These are phyloP conservation scores for Ahaetulla prasina DNA, from an alignment of 2,113 vertebrate species.

Conservation along the genomic window DNA sequence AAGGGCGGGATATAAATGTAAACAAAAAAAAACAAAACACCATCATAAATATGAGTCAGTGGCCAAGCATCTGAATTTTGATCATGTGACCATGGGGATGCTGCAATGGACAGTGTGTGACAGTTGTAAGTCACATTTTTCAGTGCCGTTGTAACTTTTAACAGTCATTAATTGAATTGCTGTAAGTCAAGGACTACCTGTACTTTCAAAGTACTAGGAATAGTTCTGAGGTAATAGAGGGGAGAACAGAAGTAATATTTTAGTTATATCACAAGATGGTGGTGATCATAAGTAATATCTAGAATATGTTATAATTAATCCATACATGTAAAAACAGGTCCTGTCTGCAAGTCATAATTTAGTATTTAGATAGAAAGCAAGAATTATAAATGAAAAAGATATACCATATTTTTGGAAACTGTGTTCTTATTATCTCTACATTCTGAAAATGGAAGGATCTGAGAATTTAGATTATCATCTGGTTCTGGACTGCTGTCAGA, in stretches of 20 bases:
- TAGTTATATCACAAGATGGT: background rate
- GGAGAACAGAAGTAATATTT: background rate
- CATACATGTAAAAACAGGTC: background rate
- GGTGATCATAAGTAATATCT: background rate
- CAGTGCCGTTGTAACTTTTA: background rate
- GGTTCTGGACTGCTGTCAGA: slow-evolving; percentile 42
- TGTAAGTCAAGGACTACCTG: background rate
- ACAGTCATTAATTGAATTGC: background rate
- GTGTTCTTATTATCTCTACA: slow-evolving; percentile 30
- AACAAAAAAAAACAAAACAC: too few species aligned
- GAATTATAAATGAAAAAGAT: background rate
- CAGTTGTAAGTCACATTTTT: background rate
- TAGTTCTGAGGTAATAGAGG: background rate
- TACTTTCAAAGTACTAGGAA: background rate
- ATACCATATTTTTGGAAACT: slow-evolving; percentile 64
- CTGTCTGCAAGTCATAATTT: background rate
- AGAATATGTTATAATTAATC: too few species aligned
- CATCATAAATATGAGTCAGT: background rate
- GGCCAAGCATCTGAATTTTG: background rate
- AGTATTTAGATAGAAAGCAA: background rate
- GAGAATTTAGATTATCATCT: slow-evolving; percentile 13
- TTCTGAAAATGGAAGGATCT: slow-evolving; percentile 2
- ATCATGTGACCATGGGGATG: background rate
- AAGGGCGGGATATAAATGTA: too few species aligned
- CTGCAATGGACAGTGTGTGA: background rate